Conservation (phyloP, 1,140 invertebrate genomes). For the Pentalonia nigronervosa region DNA sequence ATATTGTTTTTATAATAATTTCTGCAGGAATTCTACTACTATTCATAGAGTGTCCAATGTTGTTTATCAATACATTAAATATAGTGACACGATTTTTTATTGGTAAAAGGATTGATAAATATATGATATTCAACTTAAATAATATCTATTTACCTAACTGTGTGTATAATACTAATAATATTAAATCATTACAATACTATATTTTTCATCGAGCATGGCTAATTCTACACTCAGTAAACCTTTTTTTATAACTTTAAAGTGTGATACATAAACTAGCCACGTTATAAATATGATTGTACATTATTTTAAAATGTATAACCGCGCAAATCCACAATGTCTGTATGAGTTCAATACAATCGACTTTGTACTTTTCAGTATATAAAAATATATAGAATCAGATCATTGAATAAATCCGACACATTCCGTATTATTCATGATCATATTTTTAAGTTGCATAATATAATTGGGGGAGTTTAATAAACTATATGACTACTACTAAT, state of each 20-base stretch:
- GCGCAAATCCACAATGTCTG: background rate
- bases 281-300: background rate
- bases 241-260: background rate
- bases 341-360: background rate
- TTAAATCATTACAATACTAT: background rate
- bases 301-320: too few relatives aligned
- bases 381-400: background rate
- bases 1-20: background rate
- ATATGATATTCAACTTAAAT: background rate
- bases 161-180: too few relatives aligned
- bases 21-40: background rate
- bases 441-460: background rate
- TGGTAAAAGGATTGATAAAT: background rate
- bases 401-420: background rate
- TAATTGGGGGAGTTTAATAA: background rate
- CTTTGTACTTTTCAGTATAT: background rate
- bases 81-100: background rate
- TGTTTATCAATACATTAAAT: background rate
- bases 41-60: background rate
- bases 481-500: background rate
- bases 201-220: background rate
- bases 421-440: background rate
- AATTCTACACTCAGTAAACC: background rate
- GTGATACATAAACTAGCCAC: background rate
- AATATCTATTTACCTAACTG: background rate